These are phyloP conservation scores for Balanococcus diminutus DNA, from an alignment of 2,888 invertebrate genomes.

Conservation along the genomic window DNA sequence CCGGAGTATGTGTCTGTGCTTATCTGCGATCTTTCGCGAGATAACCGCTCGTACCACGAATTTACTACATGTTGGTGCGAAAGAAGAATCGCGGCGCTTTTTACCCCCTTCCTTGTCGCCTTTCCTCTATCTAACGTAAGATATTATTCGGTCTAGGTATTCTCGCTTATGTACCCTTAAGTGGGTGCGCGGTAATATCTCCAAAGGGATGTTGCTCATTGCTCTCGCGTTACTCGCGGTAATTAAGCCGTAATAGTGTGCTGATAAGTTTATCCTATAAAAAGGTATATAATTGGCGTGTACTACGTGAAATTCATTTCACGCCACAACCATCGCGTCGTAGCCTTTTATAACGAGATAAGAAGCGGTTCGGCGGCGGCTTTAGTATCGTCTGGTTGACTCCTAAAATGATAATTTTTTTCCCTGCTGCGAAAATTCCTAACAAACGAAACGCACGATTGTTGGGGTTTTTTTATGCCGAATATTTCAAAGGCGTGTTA, in stretches of 20 bases:
- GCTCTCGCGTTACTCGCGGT: constrained; percentile 4
- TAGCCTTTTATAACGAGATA: not conserved
- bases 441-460: too few species aligned
- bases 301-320: not conserved
- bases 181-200: constrained; percentile 25
- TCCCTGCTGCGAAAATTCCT: too few species aligned
- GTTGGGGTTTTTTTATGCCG: too few species aligned
- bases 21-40: not conserved
- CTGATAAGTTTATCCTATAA: constrained; percentile 49
- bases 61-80: not conserved
- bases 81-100: not conserved
- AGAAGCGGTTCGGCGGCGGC: not conserved
- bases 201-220: constrained; percentile 35
- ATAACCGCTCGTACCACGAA: not conserved
- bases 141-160: not conserved
- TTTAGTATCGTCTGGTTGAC: not conserved
- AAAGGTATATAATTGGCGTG: constrained; percentile 38
- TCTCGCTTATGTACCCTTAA: not conserved
- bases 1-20: not conserved
- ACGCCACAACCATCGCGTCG: too few species aligned
- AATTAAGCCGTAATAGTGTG: constrained; percentile 47
- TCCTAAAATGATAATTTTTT: too few species aligned
- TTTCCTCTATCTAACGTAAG: not conserved
- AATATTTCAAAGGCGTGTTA: too few species aligned
- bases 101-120: not conserved